These are phyloP conservation scores for Apis mellifera DNA, from an alignment of 1,140 invertebrate genomes.

Conservation along the genomic window Amel_HAv3.1 CM009938.2:2692501-2693000, in stretches of 20 bases:
- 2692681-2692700: conserved; percentile 68
- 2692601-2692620: conserved; percentile 67
- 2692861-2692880: background rate
- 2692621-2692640: conserved; percentile 67
- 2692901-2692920: background rate
- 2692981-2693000: too few species aligned
- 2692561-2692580: conserved; percentile 40
- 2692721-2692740: conserved; percentile 49
- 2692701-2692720: conserved; percentile 66
- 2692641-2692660: conserved; percentile 73
- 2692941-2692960: too few species aligned
- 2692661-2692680: conserved; percentile 63
- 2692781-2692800: background rate
- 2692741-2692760: background rate
- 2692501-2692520: too few species aligned
- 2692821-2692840: background rate
- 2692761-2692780: background rate
- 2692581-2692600: conserved; percentile 61
- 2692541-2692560: too few species aligned
- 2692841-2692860: background rate
- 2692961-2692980: too few species aligned
- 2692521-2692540: too few species aligned
- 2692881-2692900: background rate
- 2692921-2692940: too few species aligned
- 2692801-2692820: background rate